Conservation (phyloP, 2,888 invertebrate genomes). For the Amphipoea lucens region DNA sequence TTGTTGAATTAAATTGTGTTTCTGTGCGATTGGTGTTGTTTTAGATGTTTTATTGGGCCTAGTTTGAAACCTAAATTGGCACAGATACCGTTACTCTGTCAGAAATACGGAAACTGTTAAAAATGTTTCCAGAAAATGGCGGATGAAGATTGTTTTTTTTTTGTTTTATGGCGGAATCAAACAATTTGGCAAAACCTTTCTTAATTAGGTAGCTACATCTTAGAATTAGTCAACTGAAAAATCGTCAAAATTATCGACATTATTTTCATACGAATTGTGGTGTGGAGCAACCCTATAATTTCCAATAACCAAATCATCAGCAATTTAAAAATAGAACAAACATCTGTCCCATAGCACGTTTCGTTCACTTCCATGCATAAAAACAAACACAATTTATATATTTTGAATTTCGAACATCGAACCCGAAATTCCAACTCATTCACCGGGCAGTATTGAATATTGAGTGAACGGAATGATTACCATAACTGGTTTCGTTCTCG, state of each 20-base stretch:
- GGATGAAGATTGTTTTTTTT: background rate
- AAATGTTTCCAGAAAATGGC: background rate
- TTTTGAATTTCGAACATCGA: conserved; percentile 61
- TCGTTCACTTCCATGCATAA: conserved; percentile 52
- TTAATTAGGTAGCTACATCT: background rate
- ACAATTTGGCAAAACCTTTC: background rate
- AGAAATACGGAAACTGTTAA: background rate
- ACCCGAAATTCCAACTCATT: conserved; percentile 64
- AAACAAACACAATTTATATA: conserved; percentile 42
- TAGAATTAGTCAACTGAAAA: background rate
- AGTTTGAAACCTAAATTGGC: conserved; percentile 19
- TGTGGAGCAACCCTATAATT: background rate
- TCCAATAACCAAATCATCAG: conserved; percentile 12
- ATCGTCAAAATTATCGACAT: background rate
- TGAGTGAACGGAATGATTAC: conserved; percentile 65
- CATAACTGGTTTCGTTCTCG: conserved; percentile 64
- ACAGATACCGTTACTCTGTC: conserved; percentile 2
- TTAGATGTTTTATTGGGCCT: conserved; percentile 15
- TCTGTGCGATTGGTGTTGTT: conserved; percentile 8
- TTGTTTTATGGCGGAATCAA: background rate
- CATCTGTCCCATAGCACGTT: conserved; percentile 33
- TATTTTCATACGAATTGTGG: background rate
- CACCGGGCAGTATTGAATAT: conserved; percentile 64
- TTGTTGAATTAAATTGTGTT: conserved; percentile 45
- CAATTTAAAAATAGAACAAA: conserved; percentile 47